Conservation (phyloP, 2,797 vertebrate genomes). For the Australoheros facetus region DNA sequence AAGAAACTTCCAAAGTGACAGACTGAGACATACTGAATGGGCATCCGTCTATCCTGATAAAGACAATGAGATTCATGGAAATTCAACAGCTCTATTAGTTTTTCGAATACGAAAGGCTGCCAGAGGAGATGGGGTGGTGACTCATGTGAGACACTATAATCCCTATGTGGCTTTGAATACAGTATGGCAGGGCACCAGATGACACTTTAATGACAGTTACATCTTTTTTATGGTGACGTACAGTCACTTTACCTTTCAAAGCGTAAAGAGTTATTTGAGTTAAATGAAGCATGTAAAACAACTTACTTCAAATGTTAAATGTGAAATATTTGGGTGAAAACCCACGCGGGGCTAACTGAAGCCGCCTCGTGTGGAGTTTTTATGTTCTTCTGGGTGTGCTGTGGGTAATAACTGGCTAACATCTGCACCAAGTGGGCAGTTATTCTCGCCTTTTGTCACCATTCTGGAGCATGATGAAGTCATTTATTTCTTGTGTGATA, state of each 20-base stretch:
- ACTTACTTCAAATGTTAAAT: slow-evolving; percentile 7
- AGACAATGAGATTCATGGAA: slow-evolving; percentile 65
- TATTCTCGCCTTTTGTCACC: background rate
- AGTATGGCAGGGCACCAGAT: slow-evolving; percentile 14
- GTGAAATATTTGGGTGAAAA: slow-evolving; percentile 17
- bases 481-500: slow-evolving; percentile 10
- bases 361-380: background rate
- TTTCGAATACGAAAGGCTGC: slow-evolving; percentile 41
- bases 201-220: slow-evolving; percentile 51
- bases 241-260: slow-evolving; percentile 29
- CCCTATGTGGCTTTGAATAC: slow-evolving; percentile 38
- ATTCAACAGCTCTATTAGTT: slow-evolving; percentile 41
- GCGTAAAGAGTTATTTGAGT: slow-evolving; percentile 24
- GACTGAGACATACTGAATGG: slow-evolving; percentile 36
- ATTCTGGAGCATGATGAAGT: background rate
- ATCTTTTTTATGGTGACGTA: slow-evolving; percentile 51
- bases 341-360: background rate
- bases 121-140: slow-evolving; percentile 41
- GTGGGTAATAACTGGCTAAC: slow-evolving; percentile 8
- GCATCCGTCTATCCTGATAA: slow-evolving; percentile 56
- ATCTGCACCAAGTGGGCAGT: background rate
- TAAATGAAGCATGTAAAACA: slow-evolving; percentile 32
- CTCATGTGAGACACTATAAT: slow-evolving; percentile 53
- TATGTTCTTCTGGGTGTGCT: slow-evolving; percentile 5
- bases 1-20: slow-evolving; percentile 34